Conservation (phyloP, 2,888 invertebrate species). For the Drosophila monieri region DNA sequence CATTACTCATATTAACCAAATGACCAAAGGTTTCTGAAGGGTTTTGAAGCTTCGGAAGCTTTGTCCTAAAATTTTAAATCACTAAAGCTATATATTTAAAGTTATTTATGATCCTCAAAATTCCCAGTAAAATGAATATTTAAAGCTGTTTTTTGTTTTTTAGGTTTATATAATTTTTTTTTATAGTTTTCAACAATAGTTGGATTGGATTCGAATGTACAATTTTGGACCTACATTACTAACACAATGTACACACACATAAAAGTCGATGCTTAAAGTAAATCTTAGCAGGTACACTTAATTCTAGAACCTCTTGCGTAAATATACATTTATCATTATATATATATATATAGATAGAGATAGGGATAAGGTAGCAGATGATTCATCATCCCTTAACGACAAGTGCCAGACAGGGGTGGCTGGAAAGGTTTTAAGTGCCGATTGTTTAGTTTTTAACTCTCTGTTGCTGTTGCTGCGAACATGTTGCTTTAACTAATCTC, state of each 20-base stretch:
- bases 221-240: slow-evolving; percentile 70
- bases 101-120: background rate
- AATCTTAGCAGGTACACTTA: slow-evolving; percentile 66
- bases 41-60: background rate
- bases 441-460: slow-evolving; percentile 21
- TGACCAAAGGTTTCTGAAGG: background rate
- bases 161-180: slow-evolving; percentile 55
- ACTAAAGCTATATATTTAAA: background rate
- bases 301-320: slow-evolving; percentile 77
- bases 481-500: slow-evolving; percentile 56
- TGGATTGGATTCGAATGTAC: slow-evolving; percentile 65
- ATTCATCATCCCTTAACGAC: slow-evolving; percentile 47
- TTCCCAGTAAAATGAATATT: background rate
- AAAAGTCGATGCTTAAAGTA: slow-evolving; percentile 65
- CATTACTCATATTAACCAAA: background rate
- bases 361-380: slow-evolving; percentile 34
- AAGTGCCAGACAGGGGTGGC: slow-evolving; percentile 28
- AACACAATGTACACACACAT: slow-evolving; percentile 72
- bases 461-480: slow-evolving; percentile 16
- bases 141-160: slow-evolving; percentile 17
- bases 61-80: background rate
- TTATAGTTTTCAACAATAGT: slow-evolving; percentile 41
- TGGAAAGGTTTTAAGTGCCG: slow-evolving; percentile 15
- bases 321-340: slow-evolving; percentile 46
- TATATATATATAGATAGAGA: slow-evolving; percentile 27